Evolutionary conservation across 1,140 invertebrate genomes (phyloP), one percentile per base, ranked within the genome.

Genomic region (Oryzaephilus surinamensis): DNA sequence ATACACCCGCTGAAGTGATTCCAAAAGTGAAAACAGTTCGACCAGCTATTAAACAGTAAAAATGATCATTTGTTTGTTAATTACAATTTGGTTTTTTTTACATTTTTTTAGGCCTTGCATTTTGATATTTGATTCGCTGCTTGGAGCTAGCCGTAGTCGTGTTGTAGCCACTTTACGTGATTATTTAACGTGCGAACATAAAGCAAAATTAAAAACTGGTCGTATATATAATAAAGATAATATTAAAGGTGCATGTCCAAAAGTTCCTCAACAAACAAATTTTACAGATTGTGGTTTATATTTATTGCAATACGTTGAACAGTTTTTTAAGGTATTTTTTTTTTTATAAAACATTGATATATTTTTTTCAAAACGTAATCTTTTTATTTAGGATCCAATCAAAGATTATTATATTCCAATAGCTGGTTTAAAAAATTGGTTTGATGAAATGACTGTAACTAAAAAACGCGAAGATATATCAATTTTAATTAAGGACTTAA

Each of bases 221-320:
- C 76, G 70, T 59, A 48, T 71, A 28, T 90, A 88, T 57, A 79
- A 75, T 18, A 86, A 83, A 61, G 74, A 83, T 54, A 81, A 79
- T 13, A 84, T 92, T 35, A 84, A 81, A 56, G 90, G 90, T 2
- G 74, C 77, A 32, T 77, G 74, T 52, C 84, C 87, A 0, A 88
- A 86, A 69, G 87, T 95, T 40, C 94, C 94, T 12, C 91, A 96
- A 58, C 96, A 99, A 69, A 90, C 81, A 41, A 98, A 98, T 70
- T 93, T 83, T 59, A 90, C 84, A 23, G 96, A 99, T 64, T 99
- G 96, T 69, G 96, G 96, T 2, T 68, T 97, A 4, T 98, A 90
- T 66, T 67, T 97, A 24, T 69, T 98, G 19, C 90, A 97, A 62
- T 98, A 95, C 73, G 90, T 91, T 3, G 92, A 98, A 68, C 81